These are phyloP conservation scores for Spodoptera littoralis DNA, from an alignment of 2,888 invertebrate genomes.

Conservation along the genomic window DNA sequence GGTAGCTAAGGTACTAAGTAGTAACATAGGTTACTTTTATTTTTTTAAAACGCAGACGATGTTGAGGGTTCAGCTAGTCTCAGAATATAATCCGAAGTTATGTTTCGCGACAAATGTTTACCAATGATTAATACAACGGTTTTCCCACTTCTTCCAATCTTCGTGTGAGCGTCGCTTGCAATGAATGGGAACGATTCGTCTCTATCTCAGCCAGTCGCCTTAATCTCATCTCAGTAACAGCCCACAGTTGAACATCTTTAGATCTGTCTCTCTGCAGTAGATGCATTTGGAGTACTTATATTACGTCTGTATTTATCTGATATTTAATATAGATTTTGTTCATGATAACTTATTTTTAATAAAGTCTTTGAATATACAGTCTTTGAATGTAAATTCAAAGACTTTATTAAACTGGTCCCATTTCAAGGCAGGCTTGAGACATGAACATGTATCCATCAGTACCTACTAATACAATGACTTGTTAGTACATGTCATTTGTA, in stretches of 20 bases:
- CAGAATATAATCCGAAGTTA: background rate
- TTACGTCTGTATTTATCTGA: background rate
- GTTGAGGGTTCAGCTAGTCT: too few relatives aligned
- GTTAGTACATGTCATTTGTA: too few relatives aligned
- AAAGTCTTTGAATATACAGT: too few relatives aligned
- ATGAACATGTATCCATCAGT: too few relatives aligned
- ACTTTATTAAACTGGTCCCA: too few relatives aligned
- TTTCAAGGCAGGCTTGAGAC: too few relatives aligned
- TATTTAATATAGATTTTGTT: too few relatives aligned
- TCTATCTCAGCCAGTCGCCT: slow-evolving; percentile 58
- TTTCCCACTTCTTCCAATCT: slow-evolving; percentile 41
- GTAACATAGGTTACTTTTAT: too few relatives aligned
- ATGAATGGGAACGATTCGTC: slow-evolving; percentile 61
- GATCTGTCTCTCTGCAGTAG: slow-evolving; percentile 28
- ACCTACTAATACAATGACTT: too few relatives aligned
- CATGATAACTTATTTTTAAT: background rate
- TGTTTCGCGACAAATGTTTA: slow-evolving; percentile 12
- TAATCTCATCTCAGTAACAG: slow-evolving; percentile 50
- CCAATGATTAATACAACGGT: slow-evolving; percentile 1
- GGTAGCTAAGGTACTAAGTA: too few relatives aligned
- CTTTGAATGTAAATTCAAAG: too few relatives aligned
- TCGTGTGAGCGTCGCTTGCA: slow-evolving; percentile 37
- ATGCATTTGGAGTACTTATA: slow-evolving; percentile 12
- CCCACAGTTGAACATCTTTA: slow-evolving; percentile 50
- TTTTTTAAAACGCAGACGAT: too few relatives aligned